A percentile compares a stretch with the other conserved stretches of the same genome.
Conservation (phyloP, 2,797 vertebrate genomes). For the Acestrorhynchus altus region DNA sequence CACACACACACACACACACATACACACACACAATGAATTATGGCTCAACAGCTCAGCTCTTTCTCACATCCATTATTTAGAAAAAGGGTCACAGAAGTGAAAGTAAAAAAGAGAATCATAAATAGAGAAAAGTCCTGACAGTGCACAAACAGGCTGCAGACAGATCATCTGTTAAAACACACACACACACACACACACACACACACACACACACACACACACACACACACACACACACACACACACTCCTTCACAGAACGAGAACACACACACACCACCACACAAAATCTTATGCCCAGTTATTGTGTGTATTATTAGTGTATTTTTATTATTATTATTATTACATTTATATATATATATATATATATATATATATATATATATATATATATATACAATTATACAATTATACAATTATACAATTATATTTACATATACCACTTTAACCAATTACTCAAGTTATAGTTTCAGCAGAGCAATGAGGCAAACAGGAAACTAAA, state of each 20-base stretch:
- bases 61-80: not conserved
- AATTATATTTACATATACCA: not conserved
- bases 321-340: no score
- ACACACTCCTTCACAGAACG: not conserved
- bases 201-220: not conserved
- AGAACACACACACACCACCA: not conserved
- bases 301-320: no score
- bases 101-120: not conserved
- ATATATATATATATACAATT: no score
- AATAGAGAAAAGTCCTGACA: not conserved
- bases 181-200: not conserved
- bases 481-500: no score
- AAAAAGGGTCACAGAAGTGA: not conserved
- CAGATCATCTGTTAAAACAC: not conserved
- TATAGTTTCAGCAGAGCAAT: not conserved
- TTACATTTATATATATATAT: no score
- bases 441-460: not conserved
- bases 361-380: no score
- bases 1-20: no score
- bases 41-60: not conserved
- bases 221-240: not conserved
- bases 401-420: no score
- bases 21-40: no score
- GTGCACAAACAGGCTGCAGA: not conserved
- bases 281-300: no score